A percentile compares a stretch with the other conserved stretches of the same genome.
Evolutionary conservation across 2,888 invertebrate species (phyloP).

Genomic region (Dione vanillae): DNA sequence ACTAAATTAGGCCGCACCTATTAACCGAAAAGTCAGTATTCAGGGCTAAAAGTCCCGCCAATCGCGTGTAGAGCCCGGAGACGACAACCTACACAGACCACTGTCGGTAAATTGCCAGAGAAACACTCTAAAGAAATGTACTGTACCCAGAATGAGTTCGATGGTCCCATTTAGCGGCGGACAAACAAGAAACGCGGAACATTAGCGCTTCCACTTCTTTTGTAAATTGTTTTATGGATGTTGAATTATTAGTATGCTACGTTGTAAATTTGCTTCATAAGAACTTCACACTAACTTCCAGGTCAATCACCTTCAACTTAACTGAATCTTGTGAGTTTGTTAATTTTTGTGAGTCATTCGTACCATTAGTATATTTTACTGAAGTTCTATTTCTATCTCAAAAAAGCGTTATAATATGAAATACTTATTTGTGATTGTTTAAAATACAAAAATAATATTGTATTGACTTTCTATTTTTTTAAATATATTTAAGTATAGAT

Average conservation of each 20-base stretch:
- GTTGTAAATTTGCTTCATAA: constrained; percentile 17
- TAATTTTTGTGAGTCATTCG: not conserved
- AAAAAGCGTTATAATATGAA: no score
- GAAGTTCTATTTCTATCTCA: no score
- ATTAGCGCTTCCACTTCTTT: constrained; percentile 11
- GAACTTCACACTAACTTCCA: not conserved
- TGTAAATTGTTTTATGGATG: constrained; percentile 10
- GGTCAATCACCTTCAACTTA: constrained; percentile 7
- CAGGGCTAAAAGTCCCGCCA: constrained; percentile 22
- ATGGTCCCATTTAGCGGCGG: constrained; percentile 16
- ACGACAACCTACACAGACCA: constrained; percentile 26
- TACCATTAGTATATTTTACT: no score
- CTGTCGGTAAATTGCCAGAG: constrained; percentile 7
- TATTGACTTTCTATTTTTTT: not conserved
- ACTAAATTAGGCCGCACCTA: constrained; percentile 36
- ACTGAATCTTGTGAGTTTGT: not conserved
- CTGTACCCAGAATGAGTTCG: constrained; percentile 21
- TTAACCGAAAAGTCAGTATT: constrained; percentile 27
- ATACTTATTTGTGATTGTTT: no score
- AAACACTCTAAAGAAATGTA: constrained; percentile 10
- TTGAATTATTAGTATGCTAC: constrained; percentile 2
- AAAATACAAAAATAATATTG: not conserved
- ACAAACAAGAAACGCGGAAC: constrained; percentile 20
- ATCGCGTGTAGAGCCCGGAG: constrained; percentile 9
- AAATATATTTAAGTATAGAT: not conserved